Percentiles rank a stretch among this genome's conserved stretches.
Conservation (phyloP, 2,888 invertebrate species). For the Bedellia somnulentella region DNA sequence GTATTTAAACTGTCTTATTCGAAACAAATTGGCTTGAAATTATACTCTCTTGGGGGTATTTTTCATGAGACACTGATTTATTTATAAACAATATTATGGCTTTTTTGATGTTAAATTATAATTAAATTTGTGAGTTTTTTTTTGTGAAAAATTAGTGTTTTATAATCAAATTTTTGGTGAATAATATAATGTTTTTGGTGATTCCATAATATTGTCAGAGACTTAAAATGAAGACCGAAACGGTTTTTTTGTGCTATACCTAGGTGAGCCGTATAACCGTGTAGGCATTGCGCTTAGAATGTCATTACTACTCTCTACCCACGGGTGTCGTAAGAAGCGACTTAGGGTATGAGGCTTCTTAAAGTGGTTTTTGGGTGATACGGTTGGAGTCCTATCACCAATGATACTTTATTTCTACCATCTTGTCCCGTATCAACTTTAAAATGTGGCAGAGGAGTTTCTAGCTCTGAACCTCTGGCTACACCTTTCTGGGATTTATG, state of each 20-base stretch:
- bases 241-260: not conserved
- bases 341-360: no score
- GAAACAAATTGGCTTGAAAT: slow-evolving; percentile 10
- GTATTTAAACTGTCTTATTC: slow-evolving; percentile 10
- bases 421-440: no score
- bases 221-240: not conserved
- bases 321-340: no score
- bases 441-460: no score
- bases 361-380: no score
- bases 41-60: slow-evolving; percentile 9
- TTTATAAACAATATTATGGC: slow-evolving; percentile 1
- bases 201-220: not conserved
- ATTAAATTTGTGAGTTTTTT: not conserved
- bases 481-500: no score
- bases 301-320: no score
- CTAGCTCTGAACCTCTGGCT: no score
- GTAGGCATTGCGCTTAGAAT: no score
- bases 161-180: not conserved
- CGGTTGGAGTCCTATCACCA: no score
- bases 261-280: no score
- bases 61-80: slow-evolving; percentile 8
- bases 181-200: not conserved
- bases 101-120: not conserved
- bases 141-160: not conserved
- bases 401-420: no score